A percentile compares a stretch with the other conserved stretches of the same genome.
These are phyloP conservation scores for Limnephilus auricula DNA, from an alignment of 2,888 invertebrate genomes.

Conservation along the genomic window DNA sequence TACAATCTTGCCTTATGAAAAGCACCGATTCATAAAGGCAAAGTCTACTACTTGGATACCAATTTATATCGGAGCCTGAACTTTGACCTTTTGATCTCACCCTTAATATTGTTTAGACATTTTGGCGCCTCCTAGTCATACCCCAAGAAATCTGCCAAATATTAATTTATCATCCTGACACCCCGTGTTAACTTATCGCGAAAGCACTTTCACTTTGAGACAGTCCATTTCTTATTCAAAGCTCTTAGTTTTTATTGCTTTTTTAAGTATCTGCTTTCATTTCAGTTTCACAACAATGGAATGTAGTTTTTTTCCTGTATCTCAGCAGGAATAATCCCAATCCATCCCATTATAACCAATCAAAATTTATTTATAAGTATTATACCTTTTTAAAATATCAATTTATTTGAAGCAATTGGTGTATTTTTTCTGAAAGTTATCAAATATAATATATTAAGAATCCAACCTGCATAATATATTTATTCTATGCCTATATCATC, in stretches of 20 bases:
- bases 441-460: too few species aligned
- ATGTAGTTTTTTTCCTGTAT: background rate
- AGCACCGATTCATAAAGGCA: background rate
- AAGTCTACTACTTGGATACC: background rate
- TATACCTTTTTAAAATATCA: too few species aligned
- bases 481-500: background rate
- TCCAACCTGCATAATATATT: too few species aligned
- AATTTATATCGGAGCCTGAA: background rate
- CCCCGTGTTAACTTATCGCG: constrained; percentile 11
- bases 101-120: background rate
- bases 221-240: constrained; percentile 31
- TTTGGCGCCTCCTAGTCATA: background rate
- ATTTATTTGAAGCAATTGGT: too few species aligned
- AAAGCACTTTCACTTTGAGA: constrained; percentile 18
- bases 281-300: background rate
- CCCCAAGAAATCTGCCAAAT: constrained; percentile 18
- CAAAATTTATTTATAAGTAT: too few species aligned
- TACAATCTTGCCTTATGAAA: background rate
- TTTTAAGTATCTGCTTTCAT: background rate
- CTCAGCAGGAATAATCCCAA: background rate
- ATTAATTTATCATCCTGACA: constrained; percentile 31
- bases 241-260: constrained; percentile 33
- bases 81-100: background rate
- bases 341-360: background rate
- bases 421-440: too few species aligned